Conservation (phyloP, 2,888 invertebrate species). For the Drosophila falleni region DNA sequence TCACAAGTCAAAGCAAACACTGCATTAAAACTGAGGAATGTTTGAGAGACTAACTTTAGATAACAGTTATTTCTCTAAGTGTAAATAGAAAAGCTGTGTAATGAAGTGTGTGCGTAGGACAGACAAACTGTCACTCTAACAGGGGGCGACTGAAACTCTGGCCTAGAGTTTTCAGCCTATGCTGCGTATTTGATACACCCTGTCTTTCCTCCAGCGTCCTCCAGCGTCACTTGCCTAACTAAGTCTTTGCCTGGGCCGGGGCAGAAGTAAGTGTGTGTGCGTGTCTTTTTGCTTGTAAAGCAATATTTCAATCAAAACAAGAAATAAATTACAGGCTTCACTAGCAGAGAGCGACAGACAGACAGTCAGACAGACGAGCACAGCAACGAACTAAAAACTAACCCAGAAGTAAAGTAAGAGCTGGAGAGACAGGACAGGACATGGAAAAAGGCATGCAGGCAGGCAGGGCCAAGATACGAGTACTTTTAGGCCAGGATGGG, state of each 20-base stretch:
- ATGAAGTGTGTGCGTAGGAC: slow-evolving; percentile 68
- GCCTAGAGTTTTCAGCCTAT: slow-evolving; percentile 47
- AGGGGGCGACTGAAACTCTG: slow-evolving; percentile 33
- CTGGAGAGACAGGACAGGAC: slow-evolving; percentile 42
- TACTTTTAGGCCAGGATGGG: slow-evolving; percentile 28
- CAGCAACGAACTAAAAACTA: slow-evolving; percentile 47
- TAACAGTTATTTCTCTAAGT: slow-evolving; percentile 44
- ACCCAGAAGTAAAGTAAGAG: slow-evolving; percentile 63
- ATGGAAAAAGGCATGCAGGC: slow-evolving; percentile 8
- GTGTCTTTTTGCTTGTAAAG: slow-evolving; percentile 77
- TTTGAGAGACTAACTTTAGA: background rate
- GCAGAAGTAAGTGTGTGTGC: slow-evolving; percentile 48
- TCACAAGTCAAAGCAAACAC: too few relatives aligned
- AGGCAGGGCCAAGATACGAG: slow-evolving; percentile 15
- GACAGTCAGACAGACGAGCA: slow-evolving; percentile 17
- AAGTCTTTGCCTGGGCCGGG: background rate
- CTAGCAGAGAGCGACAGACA: slow-evolving; percentile 62
- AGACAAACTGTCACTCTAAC: slow-evolving; percentile 66
- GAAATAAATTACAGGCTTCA: slow-evolving; percentile 78
- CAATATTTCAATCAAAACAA: slow-evolving; percentile 83
- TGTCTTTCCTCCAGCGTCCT: slow-evolving; percentile 3
- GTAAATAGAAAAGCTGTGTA: slow-evolving; percentile 42
- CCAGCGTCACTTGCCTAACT: slow-evolving; percentile 1
- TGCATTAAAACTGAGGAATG: too few relatives aligned
- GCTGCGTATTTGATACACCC: slow-evolving; percentile 69